Evolutionary conservation across 2,888 invertebrate genomes (phyloP), one percentile per base, ranked within the genome.

Genomic region (Pristionchus arcanus): DNA sequence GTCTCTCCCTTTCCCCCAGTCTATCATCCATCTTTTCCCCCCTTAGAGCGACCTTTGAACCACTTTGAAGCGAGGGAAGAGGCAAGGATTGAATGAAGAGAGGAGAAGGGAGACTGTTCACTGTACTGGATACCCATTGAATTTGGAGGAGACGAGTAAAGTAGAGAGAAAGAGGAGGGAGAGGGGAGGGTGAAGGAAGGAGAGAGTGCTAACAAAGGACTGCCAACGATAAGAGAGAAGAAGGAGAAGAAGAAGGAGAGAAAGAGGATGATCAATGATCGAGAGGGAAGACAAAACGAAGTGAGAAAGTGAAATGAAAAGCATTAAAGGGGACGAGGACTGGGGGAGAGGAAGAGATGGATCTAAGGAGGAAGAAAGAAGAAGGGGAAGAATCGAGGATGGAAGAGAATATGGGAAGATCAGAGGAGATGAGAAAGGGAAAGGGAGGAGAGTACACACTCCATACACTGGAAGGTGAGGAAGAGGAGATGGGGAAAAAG

Each of bases 31-130:
- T 42, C 28, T 84, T n/a, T 31, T 55, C 53, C 84, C 55, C 84
- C 84, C 84, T 84, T 84, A 21, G 55, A 37, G 53, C 87, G 71
- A 87, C 87, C 87, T 87, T 87, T 87, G 71, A 87, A 87, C 68
- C 86, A 86, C 37, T 86, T 42, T 81, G 81, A 81, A 81, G 81
- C 28, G 9, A 37, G 31, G 84, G 55, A 19, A 84, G 84, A 84
- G 84, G 55, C n/a, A 84, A 21, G 42, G 84, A 55, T 49, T 53
- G 84, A 31, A 31, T n/a, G 31, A 84, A 84, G 13, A 28, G 55
- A 53, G 28, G 25, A 16, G 19, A 15, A 77, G 28, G 42, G 55
- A 84, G 21, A 49, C 55, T 77, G 77, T 77, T 77, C 77, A 77
- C 77, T 77, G 77, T 77, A 49, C 42, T 77, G 77, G 77, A 77